A percentile compares a stretch with the other conserved stretches of the same genome.
These are phyloP conservation scores for Turritopsis rubra DNA, from an alignment of 30 jellyfish, hydroid and myxozoan genomes.

Conservation along the genomic window DNA sequence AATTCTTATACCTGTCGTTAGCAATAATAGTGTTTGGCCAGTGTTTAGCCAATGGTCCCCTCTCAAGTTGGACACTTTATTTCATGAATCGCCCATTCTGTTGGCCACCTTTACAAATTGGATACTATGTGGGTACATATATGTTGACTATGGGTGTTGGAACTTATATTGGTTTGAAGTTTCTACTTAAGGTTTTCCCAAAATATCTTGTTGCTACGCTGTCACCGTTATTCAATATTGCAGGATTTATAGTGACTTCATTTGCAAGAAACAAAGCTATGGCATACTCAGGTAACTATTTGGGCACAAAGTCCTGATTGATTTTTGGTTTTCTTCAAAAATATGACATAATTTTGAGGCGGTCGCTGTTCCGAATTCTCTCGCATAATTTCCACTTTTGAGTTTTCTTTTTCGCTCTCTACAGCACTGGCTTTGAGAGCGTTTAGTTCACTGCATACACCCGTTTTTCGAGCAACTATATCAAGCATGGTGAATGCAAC, in stretches of 20 bases:
- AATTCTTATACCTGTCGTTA: neutral
- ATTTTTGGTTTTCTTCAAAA: neutral
- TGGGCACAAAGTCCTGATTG: neutral
- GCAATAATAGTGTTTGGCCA: neutral
- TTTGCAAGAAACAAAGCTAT: neutral
- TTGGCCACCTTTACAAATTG: conserved; percentile 49
- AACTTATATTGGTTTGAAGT: conserved; percentile 46
- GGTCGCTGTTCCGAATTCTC: no score
- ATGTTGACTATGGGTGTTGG: conserved; percentile 49
- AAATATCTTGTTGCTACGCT: conserved; percentile 41
- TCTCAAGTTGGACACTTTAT: conserved; percentile 33
- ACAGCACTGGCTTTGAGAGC: neutral
- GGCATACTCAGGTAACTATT: neutral
- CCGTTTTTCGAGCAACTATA: conserved; percentile 49
- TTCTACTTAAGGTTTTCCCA: conserved; percentile 18
- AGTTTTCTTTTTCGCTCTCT: neutral
- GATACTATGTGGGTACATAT: conserved; percentile 50
- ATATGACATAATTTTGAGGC: no score
- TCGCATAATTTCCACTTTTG: neutral
- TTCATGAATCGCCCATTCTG: conserved; percentile 60
- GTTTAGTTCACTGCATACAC: neutral
- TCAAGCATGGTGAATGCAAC: conserved; percentile 54
- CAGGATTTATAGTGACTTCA: neutral
- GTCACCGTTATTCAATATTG: conserved; percentile 51
- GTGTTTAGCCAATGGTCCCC: neutral